A percentile compares a stretch with the other conserved stretches of the same genome.
Conservation (phyloP, 2,888 invertebrate species). For the Epirrita christyi region DNA sequence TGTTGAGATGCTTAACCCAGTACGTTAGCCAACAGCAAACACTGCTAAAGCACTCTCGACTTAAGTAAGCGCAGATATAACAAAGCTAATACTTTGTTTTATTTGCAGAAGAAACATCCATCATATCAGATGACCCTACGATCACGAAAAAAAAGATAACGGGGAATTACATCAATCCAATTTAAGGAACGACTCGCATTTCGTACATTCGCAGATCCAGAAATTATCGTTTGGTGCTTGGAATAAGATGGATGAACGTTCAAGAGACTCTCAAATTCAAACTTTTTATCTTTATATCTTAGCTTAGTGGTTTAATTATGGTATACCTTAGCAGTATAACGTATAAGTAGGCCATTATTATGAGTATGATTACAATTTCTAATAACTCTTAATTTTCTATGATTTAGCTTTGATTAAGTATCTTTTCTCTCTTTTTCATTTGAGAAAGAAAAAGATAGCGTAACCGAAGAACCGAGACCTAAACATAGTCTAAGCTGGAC, state of each 20-base stretch:
- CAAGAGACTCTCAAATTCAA: neutral
- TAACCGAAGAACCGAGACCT: too few relatives aligned
- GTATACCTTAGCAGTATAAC: too few relatives aligned
- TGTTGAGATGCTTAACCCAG: too few relatives aligned
- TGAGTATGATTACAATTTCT: too few relatives aligned
- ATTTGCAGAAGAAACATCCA: slow-evolving; percentile 47
- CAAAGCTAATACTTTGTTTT: slow-evolving; percentile 38
- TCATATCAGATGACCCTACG: slow-evolving; percentile 57
- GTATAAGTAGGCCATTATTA: too few relatives aligned
- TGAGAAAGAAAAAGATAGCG: too few relatives aligned
- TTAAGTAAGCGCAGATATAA: too few relatives aligned
- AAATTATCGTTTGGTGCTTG: slow-evolving; percentile 52
- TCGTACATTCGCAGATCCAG: slow-evolving; percentile 62
- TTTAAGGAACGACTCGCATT: slow-evolving; percentile 73
- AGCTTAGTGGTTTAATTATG: too few relatives aligned
- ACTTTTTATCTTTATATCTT: neutral
- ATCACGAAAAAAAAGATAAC: slow-evolving; percentile 57
- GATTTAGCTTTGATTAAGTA: too few relatives aligned
- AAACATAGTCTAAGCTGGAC: too few relatives aligned
- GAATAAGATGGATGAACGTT: slow-evolving; percentile 29
- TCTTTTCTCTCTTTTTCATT: too few relatives aligned
- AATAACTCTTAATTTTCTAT: too few relatives aligned
- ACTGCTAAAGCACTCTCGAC: neutral
- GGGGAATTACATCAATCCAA: slow-evolving; percentile 79
- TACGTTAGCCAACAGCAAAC: neutral